Evolutionary conservation across 2,113 vertebrate species (phyloP).

Genomic region (Poeciliopsis turrubarensis): DNA sequence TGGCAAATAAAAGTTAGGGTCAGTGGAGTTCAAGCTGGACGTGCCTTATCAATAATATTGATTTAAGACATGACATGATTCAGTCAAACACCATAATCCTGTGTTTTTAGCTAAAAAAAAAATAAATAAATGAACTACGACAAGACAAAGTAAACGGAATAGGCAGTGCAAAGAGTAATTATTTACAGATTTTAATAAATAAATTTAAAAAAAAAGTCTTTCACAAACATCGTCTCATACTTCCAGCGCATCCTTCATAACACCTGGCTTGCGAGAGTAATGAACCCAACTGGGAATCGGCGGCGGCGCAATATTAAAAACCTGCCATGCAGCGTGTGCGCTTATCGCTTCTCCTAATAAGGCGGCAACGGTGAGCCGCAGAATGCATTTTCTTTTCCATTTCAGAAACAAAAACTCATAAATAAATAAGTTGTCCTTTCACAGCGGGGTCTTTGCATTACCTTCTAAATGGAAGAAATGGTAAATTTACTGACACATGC

Average conservation of each 20-base stretch:
- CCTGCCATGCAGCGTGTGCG: not conserved
- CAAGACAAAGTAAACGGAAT: not conserved
- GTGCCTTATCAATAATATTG: not conserved
- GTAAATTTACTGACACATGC: not conserved
- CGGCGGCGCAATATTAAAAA: not conserved
- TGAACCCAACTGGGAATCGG: not conserved
- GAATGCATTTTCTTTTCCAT: not conserved
- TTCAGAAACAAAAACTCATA: not conserved
- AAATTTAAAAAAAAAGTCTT: not conserved
- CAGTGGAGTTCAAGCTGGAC: no score
- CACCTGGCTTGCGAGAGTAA: not conserved
- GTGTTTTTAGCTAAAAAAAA: not conserved
- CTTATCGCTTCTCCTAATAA: not conserved
- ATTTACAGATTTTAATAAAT: not conserved
- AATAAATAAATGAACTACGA: not conserved
- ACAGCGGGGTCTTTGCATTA: not conserved
- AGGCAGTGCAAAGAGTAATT: not conserved
- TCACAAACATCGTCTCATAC: not conserved
- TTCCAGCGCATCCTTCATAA: not conserved
- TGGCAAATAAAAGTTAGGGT: no score
- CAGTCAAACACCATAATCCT: not conserved
- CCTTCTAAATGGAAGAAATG: not conserved
- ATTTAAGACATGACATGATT: no score
- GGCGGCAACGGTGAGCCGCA: not conserved
- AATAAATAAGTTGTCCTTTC: not conserved